A percentile compares a stretch with the other conserved stretches of the same genome.
Evolutionary conservation across 1,140 invertebrate genomes (phyloP).

Genomic region (Drosophila miranda): DNA sequence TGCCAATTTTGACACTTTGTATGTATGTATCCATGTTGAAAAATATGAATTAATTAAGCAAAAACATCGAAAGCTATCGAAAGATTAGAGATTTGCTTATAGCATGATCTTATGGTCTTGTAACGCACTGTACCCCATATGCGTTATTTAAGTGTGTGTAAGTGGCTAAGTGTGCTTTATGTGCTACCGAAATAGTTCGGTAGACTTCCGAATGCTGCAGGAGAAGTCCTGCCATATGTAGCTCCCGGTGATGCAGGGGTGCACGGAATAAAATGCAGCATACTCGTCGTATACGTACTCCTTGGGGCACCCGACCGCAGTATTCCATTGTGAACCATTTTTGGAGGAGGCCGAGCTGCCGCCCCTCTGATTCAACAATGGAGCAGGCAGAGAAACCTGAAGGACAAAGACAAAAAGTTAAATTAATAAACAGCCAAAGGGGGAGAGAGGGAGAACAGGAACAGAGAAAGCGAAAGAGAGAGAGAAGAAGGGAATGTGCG

Average conservation of each 20-base stretch:
- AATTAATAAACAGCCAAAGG: conserved; percentile 64
- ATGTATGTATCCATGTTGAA: too few species aligned
- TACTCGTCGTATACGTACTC: conserved; percentile 19
- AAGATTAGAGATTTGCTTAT: too few species aligned
- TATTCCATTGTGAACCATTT: conserved; percentile 18
- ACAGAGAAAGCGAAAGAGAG: conserved; percentile 1
- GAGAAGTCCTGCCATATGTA: conserved; percentile 4
- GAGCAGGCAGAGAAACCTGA: conserved; percentile 16
- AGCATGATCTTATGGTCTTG: too few species aligned
- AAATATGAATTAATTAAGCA: too few species aligned
- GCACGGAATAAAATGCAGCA: conserved; percentile 43
- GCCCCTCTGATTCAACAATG: conserved; percentile 15
- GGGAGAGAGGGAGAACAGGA: conserved; percentile 4
- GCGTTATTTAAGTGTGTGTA: conserved; percentile 13
- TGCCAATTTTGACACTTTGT: too few species aligned
- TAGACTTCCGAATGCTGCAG: neutral
- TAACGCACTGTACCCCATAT: conserved; percentile 15
- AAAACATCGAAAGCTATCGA: too few species aligned
- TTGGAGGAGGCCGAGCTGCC: neutral
- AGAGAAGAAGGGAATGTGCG: conserved; percentile 7
- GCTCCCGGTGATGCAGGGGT: too few species aligned
- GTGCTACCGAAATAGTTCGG: conserved; percentile 30
- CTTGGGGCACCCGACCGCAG: conserved; percentile 33
- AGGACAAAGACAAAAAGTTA: conserved; percentile 27
- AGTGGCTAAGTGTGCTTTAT: conserved; percentile 2